Evolutionary conservation across 53 echinoderm and acorn worm species (phyloP).

Genomic region (Pentamera pediparva): DNA sequence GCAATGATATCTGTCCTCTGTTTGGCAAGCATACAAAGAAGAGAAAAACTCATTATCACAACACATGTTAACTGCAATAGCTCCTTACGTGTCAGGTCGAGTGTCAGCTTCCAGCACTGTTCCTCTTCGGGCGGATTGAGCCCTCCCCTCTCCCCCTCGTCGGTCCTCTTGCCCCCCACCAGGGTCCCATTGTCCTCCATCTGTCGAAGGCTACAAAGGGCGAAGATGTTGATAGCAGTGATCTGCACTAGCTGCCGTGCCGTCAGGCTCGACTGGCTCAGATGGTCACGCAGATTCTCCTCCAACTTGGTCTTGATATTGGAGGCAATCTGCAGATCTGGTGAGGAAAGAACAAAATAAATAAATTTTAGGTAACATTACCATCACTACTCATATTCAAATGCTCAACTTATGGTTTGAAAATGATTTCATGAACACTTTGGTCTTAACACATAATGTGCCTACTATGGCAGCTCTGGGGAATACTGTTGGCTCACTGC

Average conservation of each 20-base stretch:
- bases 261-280: conserved; percentile 86
- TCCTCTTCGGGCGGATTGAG: conserved; percentile 55
- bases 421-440: too few species aligned
- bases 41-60: neutral
- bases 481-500: too few species aligned
- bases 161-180: neutral
- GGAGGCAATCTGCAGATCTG: conserved; percentile 92
- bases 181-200: conserved; percentile 38
- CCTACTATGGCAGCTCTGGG: too few species aligned
- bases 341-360: too few species aligned
- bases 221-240: conserved; percentile 88
- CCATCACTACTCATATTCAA: too few species aligned
- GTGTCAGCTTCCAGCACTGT: conserved; percentile 76
- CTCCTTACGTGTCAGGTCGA: conserved; percentile 71
- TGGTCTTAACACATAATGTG: too few species aligned
- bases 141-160: conserved; percentile 13
- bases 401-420: too few species aligned
- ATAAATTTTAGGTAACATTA: too few species aligned
- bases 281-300: conserved; percentile 93
- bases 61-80: neutral
- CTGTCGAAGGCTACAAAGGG: conserved; percentile 63
- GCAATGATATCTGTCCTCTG: neutral
- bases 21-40: neutral
- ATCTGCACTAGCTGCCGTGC: conserved; percentile 95
- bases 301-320: conserved; percentile 94